Conservation (phyloP, 2,888 invertebrate species). For the Cyaniris semiargus region DNA sequence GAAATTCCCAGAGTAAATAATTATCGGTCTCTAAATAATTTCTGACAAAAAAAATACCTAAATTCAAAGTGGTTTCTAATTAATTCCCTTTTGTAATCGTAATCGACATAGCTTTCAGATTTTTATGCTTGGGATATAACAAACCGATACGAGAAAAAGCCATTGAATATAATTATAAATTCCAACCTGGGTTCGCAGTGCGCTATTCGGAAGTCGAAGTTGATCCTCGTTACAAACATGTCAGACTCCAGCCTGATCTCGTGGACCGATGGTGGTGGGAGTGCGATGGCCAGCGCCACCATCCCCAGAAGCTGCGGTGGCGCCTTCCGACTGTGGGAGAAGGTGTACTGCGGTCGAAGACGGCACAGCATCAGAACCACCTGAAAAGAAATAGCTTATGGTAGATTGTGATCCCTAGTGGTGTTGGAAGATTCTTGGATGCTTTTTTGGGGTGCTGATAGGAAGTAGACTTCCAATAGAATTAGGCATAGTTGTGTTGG, state of each 20-base stretch:
- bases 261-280: slow-evolving; percentile 98
- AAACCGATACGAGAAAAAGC: no score
- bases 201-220: slow-evolving; percentile 97
- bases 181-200: slow-evolving; percentile 96
- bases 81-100: no score
- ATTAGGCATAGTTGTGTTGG: background rate
- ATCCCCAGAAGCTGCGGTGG: slow-evolving; percentile 94
- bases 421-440: background rate
- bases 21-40: no score
- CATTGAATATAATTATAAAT: slow-evolving; percentile 18
- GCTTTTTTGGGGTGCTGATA: no score
- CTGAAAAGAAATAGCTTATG: slow-evolving; percentile 74
- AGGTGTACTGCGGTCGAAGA: slow-evolving; percentile 95
- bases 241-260: slow-evolving; percentile 97
- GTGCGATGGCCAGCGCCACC: slow-evolving; percentile 96
- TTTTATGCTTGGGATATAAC: no score
- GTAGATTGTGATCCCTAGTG: background rate
- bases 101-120: no score
- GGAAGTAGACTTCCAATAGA: no score
- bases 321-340: slow-evolving; percentile 93
- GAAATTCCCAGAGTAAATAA: no score
- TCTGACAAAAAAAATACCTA: no score
- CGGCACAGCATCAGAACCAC: slow-evolving; percentile 96
- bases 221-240: slow-evolving; percentile 97
- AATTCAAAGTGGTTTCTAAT: no score